Conservation (phyloP, 2,797 vertebrate species). For the Austrolebias charrua region DNA sequence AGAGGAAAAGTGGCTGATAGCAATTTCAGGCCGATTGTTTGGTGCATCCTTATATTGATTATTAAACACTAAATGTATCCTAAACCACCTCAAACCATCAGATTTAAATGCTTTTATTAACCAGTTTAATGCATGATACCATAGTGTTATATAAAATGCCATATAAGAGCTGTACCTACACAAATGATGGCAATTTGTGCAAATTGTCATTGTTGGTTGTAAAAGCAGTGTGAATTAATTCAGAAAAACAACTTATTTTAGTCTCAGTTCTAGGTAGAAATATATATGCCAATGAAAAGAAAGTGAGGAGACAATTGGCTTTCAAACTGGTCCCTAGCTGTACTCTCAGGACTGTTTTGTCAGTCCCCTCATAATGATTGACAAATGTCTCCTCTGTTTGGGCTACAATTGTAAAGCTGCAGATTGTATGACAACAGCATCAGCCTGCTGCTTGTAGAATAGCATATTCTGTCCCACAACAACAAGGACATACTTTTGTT, state of each 20-base stretch:
- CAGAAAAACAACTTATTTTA: slow-evolving; percentile 1
- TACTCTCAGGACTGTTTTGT: slow-evolving; percentile 39
- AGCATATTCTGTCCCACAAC: slow-evolving; percentile 71
- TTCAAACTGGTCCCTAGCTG: slow-evolving; percentile 35
- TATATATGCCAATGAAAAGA: slow-evolving; percentile 33
- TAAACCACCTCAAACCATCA: too few relatives aligned
- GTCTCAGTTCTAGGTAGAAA: slow-evolving; percentile 22
- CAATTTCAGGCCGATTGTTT: too few relatives aligned
- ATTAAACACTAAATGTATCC: too few relatives aligned
- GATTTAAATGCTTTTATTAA: too few relatives aligned
- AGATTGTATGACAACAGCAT: slow-evolving; percentile 72
- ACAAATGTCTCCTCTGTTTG: slow-evolving; percentile 74
- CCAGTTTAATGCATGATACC: too few relatives aligned
- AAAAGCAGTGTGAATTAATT: background rate
- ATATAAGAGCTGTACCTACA: too few relatives aligned
- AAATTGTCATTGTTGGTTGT: background rate
- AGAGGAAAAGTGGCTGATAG: too few relatives aligned
- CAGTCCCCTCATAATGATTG: slow-evolving; percentile 63
- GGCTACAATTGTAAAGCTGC: slow-evolving; percentile 59
- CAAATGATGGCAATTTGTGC: too few relatives aligned
- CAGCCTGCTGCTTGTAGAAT: slow-evolving; percentile 66
- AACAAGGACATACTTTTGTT: slow-evolving; percentile 79
- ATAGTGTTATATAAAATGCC: too few relatives aligned
- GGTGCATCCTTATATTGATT: too few relatives aligned
- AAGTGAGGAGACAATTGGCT: slow-evolving; percentile 32